Base-by-base conservation (phyloP, 1,140 invertebrate genomes). In the Drosophila fuyamai region DNA sequence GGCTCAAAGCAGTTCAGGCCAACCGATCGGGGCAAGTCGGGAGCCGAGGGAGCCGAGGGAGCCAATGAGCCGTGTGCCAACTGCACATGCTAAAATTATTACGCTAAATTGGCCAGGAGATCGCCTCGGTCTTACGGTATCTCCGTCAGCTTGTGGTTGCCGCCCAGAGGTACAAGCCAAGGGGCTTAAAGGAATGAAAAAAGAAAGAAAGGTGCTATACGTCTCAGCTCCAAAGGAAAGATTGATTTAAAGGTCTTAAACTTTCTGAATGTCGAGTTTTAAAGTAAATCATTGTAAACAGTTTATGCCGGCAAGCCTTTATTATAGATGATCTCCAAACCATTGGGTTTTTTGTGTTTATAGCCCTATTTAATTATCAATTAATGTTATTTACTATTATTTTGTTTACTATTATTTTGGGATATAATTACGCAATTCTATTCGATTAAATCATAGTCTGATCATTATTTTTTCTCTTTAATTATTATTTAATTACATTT, bases 51-150 rank as follows among this genome's bases (percentile, higher is more conserved):
- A 14, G 47, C n/a, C 27, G 27, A 32, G 29, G 48, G 29, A 51
- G 48, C 75, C 65, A 81, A 71, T 81, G 83, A 82, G 75, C 82
- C 75, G 61, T 81, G 66, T 60, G 73, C 79, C 83, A 86, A 79
- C 83, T 76, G 72, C 76, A 76, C 75, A 83, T 76, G 78, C 71
- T 86, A 57, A 76, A 86, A 88, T 86, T 86, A 86, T 82, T 81
- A 86, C 76, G 80, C 76, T 80, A 88, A 83, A 88, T 88, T 88
- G 84, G 76, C 73, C 67, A 83, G 88, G 79, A 83, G 56, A 61
- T 50, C 76, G 46, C 10, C 56, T 54, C 43, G 59, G 46, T 50
- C 57, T 56, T 73, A 76, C 78, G 70, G 68, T 70, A 81, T 61
- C 46, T 71, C 43, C 67, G 40, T 29, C 67, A 18, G 48, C 53